Base-by-base conservation (phyloP, 1,140 invertebrate species). In the Glossosoma conforme region DNA sequence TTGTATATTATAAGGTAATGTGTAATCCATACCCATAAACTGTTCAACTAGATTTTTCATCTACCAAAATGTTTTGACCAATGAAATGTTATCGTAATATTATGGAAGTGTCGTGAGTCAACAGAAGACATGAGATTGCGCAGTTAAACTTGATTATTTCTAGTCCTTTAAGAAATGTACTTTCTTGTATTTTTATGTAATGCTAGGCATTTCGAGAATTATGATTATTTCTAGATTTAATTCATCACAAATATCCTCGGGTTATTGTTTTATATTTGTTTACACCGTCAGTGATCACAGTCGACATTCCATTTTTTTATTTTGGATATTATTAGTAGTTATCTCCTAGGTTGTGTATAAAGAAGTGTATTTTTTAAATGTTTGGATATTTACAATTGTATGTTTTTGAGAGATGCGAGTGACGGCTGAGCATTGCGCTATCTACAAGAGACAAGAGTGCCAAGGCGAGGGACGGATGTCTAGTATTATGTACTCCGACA, bases 401-500 rank as follows among this genome's bases (percentile, higher is more conserved):
- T n/a, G n/a, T n/a, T n/a, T n/a, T n/a, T n/a, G n/a, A n/a, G n/a
- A n/a, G n/a, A n/a, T n/a, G n/a, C n/a, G n/a, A n/a, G n/a, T n/a
- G n/a, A 25, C 21, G 24, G 4, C 33, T 43, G 20, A 24, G 11
- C 41, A 44, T 48, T 54, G 52, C 52, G 52, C 52, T 37, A 48
- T 50, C 46, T 44, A 55, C 40, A 30, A 9, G 9, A 52, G 33
- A 14, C 17, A n/a, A 11, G 53, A 25, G 53, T 55, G 53, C 53
- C 46, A 48, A 49, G 18, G 50, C 28, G 32, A 19, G 53, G 21
- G 46, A 55, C 17, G 53, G 30, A 38, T 43, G 41, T 20, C 28
- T 22, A 50, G 17, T 44, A 42, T 49, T 55, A 46, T 55, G 50
- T 36, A 55, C 48, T 54, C 45, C 33, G 53, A 55, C 53, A 55